phyloP scores from a whole-genome alignment of 1,140 invertebrate species.

The Archegozetes longisetosus region DNA sequence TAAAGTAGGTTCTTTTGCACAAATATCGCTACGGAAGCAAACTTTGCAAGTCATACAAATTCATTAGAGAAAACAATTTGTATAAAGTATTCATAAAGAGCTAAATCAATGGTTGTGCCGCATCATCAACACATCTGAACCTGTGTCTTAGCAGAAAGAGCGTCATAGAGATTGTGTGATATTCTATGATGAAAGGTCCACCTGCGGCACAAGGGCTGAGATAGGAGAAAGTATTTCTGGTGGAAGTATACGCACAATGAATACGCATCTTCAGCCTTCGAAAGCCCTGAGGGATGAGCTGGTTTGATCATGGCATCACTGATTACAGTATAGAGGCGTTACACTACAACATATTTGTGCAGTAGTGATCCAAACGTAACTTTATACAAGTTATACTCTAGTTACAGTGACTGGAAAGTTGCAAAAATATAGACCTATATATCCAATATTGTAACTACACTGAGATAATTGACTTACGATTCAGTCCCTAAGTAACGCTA shows the following conservation, averaged over 20 bases:
- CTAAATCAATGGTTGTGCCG: neutral
- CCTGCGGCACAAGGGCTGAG: no score
- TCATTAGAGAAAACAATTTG: neutral
- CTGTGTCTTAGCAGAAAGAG: neutral
- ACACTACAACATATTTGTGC: neutral
- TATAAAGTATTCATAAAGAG: neutral
- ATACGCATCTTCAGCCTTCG: neutral
- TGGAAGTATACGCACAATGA: neutral
- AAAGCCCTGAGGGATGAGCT: neutral
- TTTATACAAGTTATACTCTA: neutral
- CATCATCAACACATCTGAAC: neutral
- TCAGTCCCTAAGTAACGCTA: slow-evolving; percentile 8
- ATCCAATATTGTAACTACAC: neutral
- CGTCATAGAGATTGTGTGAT: no score
- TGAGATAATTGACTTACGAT: neutral
- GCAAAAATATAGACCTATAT: slow-evolving; percentile 10
- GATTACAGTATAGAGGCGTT: no score
- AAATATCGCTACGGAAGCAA: neutral
- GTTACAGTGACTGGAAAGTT: neutral
- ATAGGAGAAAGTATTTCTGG: no score
- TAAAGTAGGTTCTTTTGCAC: neutral
- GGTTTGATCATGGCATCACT: neutral
- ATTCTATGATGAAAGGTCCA: no score
- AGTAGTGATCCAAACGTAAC: neutral
- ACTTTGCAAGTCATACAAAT: neutral